Evolutionary conservation across 92 coral and sea anemone genomes (phyloP).

Genomic region (Anthopleura xanthogrammica): DNA sequence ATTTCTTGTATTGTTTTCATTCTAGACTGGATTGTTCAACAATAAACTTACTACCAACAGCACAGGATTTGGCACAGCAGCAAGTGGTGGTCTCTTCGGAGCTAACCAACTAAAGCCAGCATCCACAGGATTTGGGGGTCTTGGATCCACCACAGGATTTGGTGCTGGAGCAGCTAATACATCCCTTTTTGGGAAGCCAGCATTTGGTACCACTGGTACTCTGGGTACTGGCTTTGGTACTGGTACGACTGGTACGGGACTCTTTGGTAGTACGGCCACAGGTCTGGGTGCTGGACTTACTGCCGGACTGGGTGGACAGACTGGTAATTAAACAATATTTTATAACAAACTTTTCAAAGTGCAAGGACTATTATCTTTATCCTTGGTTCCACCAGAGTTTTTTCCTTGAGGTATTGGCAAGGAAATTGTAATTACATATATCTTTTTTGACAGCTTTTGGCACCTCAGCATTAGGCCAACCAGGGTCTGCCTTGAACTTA

Average conservation of each 20-base stretch:
- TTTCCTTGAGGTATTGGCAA: too few species aligned
- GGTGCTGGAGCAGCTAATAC: constrained; percentile 47
- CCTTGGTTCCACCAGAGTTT: too few species aligned
- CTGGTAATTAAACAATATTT: neutral
- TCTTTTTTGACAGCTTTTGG: constrained; percentile 20
- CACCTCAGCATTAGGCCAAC: constrained; percentile 24
- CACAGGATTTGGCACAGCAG: constrained; percentile 48
- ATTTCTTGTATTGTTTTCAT: neutral
- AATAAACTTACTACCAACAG: constrained; percentile 20
- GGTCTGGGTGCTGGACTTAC: constrained; percentile 61
- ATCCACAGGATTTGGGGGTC: constrained; percentile 66
- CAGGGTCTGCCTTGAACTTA: constrained; percentile 22
- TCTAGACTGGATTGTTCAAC: constrained; percentile 24
- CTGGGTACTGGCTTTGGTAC: constrained; percentile 54
- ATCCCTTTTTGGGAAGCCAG: constrained; percentile 37
- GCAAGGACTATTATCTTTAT: too few species aligned
- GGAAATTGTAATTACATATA: neutral
- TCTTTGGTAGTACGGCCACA: constrained; percentile 74
- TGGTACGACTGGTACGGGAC: constrained; percentile 46
- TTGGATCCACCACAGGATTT: constrained; percentile 52
- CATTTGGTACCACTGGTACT: constrained; percentile 35
- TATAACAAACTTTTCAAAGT: neutral
- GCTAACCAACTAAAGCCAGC: constrained; percentile 61
- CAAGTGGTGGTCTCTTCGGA: constrained; percentile 78
- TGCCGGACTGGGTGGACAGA: constrained; percentile 36